phyloP scores from a whole-genome alignment of 2,888 invertebrate species.

The Calameuta pallipes region DNA sequence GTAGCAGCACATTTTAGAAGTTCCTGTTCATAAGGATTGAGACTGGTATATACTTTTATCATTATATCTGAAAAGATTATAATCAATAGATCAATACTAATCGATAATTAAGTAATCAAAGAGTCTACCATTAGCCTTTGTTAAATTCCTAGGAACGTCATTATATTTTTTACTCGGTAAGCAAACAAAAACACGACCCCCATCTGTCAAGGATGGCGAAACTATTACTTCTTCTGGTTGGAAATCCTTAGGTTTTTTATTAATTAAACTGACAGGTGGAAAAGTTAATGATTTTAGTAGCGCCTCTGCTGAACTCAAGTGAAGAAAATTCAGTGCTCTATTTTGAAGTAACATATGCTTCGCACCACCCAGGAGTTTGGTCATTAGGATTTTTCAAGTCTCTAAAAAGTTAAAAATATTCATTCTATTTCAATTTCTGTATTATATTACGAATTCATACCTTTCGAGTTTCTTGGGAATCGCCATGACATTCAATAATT shows the following conservation, averaged over 20 bases:
- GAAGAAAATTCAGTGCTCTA: constrained; percentile 61
- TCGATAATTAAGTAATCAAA: neutral
- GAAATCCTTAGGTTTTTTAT: constrained; percentile 34
- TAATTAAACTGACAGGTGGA: constrained; percentile 58
- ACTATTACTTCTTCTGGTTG: constrained; percentile 41
- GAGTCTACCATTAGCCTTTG: neutral
- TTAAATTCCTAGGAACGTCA: neutral
- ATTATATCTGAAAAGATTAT: constrained; percentile 40
- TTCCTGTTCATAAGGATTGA: constrained; percentile 72
- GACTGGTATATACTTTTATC: constrained; percentile 51
- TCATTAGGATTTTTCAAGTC: constrained; percentile 4
- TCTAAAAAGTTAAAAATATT: neutral
- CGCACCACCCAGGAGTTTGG: constrained; percentile 68
- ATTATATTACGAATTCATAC: neutral
- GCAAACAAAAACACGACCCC: constrained; percentile 27
- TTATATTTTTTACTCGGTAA: constrained; percentile 20
- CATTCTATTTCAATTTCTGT: neutral
- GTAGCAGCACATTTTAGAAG: constrained; percentile 73
- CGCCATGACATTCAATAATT: constrained; percentile 71
- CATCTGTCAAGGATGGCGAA: constrained; percentile 34
- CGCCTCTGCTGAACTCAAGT: constrained; percentile 58
- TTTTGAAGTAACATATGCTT: constrained; percentile 69
- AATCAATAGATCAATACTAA: neutral
- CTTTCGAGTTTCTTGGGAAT: constrained; percentile 69
- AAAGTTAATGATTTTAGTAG: constrained; percentile 60